Base-by-base conservation (phyloP, 2,888 invertebrate species). In the Tiliacea aurago region DNA sequence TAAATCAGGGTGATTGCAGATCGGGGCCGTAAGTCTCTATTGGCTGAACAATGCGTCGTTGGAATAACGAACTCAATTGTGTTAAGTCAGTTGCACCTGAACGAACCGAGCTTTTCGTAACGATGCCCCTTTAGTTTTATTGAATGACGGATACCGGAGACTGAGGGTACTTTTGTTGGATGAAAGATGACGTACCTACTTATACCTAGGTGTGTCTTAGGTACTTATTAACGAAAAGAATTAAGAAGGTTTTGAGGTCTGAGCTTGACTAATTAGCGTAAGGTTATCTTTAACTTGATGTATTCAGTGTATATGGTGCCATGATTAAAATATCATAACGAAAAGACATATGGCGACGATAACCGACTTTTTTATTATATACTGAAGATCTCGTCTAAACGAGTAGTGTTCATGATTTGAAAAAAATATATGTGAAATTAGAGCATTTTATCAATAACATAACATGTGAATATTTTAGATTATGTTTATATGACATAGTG, bases 61-160 rank as follows among this genome's bases (percentile, higher is more conserved):
- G 88, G 89, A 93, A 93, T 93, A 93, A 93, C 92, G 93, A 94
- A 92, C 91, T 93, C 91, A 92, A 93, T 93, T 93, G 91, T 92
- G 89, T 91, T 93, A 92, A 90, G 90, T 88, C 89, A 82, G 86
- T 88, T 90, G 92, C 90, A 91, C 88, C 90, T 88, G 88, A 86
- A 83, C 78, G 81, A 81, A 76, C 75, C 79, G 68, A 84, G 80
- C 78, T 85, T 78, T 86, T 84, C 80, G 79, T 81, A 85, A 85
- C 79, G 79, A 75, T 55, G 72, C 77, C 69, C 49, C 81, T 86
- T 81, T 81, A 82, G 79, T 84, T 84, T 83, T 80, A 82, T 87
- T 78, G 73, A 83, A 81, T 65, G 71, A 76, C 73, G 70, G 69
- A 51, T 72, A 71, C 63, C 43, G 53, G 56, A 66, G 55, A 77